Percentiles rank a stretch among this genome's conserved stretches.
Conservation (phyloP, 2,113 vertebrate genomes). For the Neopipo cinnamomea region DNA sequence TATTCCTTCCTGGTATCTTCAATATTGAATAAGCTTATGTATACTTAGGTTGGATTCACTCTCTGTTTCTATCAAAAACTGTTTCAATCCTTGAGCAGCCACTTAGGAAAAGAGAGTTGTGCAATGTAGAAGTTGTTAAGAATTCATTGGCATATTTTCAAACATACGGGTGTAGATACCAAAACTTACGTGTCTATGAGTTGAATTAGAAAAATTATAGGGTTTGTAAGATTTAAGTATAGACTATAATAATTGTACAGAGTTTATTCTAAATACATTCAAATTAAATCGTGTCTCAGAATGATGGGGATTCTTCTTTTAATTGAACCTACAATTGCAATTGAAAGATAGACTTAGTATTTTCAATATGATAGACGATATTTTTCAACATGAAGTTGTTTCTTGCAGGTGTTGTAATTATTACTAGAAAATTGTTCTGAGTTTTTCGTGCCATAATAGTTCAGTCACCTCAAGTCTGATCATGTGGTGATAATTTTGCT, state of each 20-base stretch:
- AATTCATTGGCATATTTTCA: neutral
- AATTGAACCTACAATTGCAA: neutral
- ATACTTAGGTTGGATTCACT: neutral
- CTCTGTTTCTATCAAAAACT: neutral
- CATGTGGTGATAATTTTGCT: slow-evolving; percentile 5
- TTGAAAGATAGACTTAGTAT: neutral
- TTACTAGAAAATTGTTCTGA: neutral
- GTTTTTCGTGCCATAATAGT: neutral
- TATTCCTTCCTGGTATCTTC: neutral
- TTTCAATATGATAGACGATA: neutral
- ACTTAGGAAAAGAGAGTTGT: neutral
- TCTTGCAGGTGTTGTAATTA: neutral
- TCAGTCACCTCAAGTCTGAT: neutral
- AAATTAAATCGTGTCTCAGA: neutral
- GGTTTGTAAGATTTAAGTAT: neutral
- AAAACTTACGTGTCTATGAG: neutral
- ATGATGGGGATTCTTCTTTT: neutral
- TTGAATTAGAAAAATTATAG: neutral
- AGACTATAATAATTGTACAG: neutral
- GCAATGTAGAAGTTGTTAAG: neutral
- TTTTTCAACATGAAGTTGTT: neutral
- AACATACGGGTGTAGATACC: neutral
- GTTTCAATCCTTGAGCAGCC: neutral
- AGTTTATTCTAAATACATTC: neutral
- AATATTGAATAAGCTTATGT: neutral